Evolutionary conservation across 2,797 vertebrate genomes (phyloP).

Genomic region (Hyperoplus immaculatus): DNA sequence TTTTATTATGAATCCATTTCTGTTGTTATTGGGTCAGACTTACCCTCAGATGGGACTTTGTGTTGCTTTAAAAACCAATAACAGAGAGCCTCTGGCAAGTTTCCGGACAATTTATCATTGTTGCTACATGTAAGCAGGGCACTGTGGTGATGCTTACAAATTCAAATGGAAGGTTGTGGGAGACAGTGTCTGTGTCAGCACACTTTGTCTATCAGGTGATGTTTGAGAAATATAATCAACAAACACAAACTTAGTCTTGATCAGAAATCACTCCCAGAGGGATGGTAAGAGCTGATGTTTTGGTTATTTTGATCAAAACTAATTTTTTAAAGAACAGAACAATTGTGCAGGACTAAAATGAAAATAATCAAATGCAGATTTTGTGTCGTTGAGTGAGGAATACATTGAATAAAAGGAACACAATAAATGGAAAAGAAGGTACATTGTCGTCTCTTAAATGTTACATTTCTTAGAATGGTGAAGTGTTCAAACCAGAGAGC

Average conservation of each 20-base stretch:
- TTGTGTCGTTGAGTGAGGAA: background rate
- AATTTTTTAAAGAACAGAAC: background rate
- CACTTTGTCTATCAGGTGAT: background rate
- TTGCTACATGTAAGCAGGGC: slow-evolving; percentile 66
- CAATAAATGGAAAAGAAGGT: background rate
- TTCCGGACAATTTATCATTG: slow-evolving; percentile 72
- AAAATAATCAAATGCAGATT: background rate
- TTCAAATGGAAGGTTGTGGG: slow-evolving; percentile 43
- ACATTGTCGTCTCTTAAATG: background rate
- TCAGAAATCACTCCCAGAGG: background rate
- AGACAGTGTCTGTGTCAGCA: slow-evolving; percentile 3
- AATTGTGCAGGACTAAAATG: background rate
- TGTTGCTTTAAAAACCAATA: slow-evolving; percentile 77
- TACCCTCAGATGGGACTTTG: slow-evolving; percentile 60
- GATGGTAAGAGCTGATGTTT: background rate
- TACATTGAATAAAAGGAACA: background rate
- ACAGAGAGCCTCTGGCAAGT: slow-evolving; percentile 67
- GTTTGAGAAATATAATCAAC: slow-evolving; percentile 11
- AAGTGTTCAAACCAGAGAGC: background rate
- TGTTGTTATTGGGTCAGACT: slow-evolving; percentile 68
- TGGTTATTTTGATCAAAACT: background rate
- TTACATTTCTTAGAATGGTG: background rate
- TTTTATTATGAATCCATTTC: slow-evolving; percentile 77
- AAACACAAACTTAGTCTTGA: background rate
- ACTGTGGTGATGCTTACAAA: slow-evolving; percentile 57